Evolutionary conservation across 2,113 vertebrate genomes (phyloP), one percentile per base, ranked within the genome.

Genomic region (Onychostoma macrolepis): DNA sequence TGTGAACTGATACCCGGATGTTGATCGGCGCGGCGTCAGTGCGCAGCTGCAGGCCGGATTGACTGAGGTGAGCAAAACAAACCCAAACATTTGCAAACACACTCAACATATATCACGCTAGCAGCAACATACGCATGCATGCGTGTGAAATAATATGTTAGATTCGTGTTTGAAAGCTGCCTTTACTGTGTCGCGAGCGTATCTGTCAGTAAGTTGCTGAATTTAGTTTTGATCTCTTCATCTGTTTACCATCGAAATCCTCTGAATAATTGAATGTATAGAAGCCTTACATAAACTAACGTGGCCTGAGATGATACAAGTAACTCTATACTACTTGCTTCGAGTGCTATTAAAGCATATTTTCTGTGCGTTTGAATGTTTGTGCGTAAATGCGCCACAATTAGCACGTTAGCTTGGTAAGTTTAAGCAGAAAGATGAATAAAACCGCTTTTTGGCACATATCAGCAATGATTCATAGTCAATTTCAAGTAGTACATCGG

Each of bases 1-100:
- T 10, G 67, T 21, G 67, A 72, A 5, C 69, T 1, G n/a, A 48
- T 26, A 76, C 72, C 72, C 72, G 72, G 72, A 76, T 76, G 72
- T 76, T 76, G 41, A 45, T 48, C 72, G 38, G 24, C 41, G 41
- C 72, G 41, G 24, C 72, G 12, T 75, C n/a, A 75, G 41, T 75
- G 72, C 72, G 72, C 72, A 75, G 72, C 72, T 76, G 72, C 72
- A 45, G 72, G 41, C 72, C 72, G 72, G 41, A 76, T 11, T 76
- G 6, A 76, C 72, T 48, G 72, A 76, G 72, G 72, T 76, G 72
- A 76, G 72, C 72, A 76, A 76, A 76, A 76, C 72, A 76, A 76
- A 48, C 72, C n/a, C 41, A 76, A 76, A 76, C 72, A 76, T 26
- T 41, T 45, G 43, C 72, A 48, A 75, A 76, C 72, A 48, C 7